Base-by-base conservation (phyloP, 1,140 invertebrate genomes). In the Caenorhabditis latens region DNA sequence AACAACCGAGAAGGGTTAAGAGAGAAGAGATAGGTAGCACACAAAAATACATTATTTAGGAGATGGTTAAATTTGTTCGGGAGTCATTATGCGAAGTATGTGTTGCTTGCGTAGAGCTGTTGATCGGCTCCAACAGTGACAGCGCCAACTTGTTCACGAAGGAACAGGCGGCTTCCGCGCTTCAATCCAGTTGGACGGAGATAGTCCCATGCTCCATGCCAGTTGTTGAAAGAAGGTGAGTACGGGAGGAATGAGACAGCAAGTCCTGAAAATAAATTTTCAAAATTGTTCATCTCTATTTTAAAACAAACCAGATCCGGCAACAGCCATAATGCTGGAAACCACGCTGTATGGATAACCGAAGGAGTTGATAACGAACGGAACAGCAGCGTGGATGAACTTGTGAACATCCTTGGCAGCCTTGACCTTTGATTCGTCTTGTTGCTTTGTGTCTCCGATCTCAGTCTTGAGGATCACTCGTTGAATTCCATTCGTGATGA, bases 171-270 rank as follows among this genome's bases (percentile, higher is more conserved):
- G 14, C 67, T 86, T 55, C 91, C 91, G 19, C 91, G 88, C 48
- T 65, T 75, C 16, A 92, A 61, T 57, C 91, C 91, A 48, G 85
- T 50, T 16, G 92, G 91, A n/a, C 87, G 89, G 50, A 92, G 85
- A 63, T 91, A 92, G 71, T 90, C 86, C 50, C 89, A 92, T 32
- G 90, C 89, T 55, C 91, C 90, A 32, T 82, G 57, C 91, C 91
- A 92, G 65, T 90, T 85, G 43, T 50, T 61, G 86, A 92, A 92
- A 16, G 86, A 6, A 53, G 91, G 91, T 42, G 91, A 85, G 58
- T 92, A 92, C 14, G 91, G 91, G 7, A 92, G 86, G 83, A 92
- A 89, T 14, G 91, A 92, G 24, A 92, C 92, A 11, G 88, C 89
- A 14, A 92, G 86, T 6, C 86, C 91, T 92, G 55, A 57, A 92